A percentile compares a stretch with the other conserved stretches of the same genome.
phyloP scores from a whole-genome alignment of 2,113 vertebrate species.

The Antigone vipio region DNA sequence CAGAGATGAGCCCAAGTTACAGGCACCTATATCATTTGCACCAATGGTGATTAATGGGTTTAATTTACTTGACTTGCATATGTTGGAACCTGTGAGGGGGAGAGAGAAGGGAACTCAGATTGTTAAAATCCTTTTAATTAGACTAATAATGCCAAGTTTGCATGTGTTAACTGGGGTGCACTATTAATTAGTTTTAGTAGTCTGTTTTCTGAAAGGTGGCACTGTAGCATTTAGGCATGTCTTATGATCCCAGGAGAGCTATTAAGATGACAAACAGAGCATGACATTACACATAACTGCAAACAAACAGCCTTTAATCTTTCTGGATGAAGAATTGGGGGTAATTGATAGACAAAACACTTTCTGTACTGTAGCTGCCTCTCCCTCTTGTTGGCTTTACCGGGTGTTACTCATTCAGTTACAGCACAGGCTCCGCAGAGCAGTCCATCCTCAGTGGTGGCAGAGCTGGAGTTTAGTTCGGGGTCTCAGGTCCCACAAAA shows the following conservation, averaged over 20 bases:
- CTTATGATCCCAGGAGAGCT: constrained; percentile 52
- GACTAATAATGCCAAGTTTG: constrained; percentile 77
- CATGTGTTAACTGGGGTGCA: constrained; percentile 68
- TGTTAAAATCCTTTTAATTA: constrained; percentile 78
- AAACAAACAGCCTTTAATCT: constrained; percentile 60
- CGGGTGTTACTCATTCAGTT: fast-evolving
- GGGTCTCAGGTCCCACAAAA: background rate
- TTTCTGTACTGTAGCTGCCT: background rate
- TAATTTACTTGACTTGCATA: constrained; percentile 76
- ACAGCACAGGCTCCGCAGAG: background rate
- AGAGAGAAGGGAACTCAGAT: constrained; percentile 24
- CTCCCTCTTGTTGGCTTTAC: background rate
- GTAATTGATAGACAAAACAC: constrained; percentile 12
- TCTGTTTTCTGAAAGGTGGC: constrained; percentile 66
- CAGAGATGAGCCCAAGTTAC: constrained; percentile 12
- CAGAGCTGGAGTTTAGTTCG: background rate
- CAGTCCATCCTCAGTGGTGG: background rate
- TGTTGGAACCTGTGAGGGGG: constrained; percentile 29
- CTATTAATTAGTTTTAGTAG: constrained; percentile 73
- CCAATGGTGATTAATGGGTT: constrained; percentile 77
- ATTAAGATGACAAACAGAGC: constrained; percentile 67
- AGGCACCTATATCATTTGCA: constrained; percentile 67
- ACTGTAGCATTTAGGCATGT: constrained; percentile 25
- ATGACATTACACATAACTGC: constrained; percentile 52
- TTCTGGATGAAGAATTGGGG: constrained; percentile 26